A percentile compares a stretch with the other conserved stretches of the same genome.
Evolutionary conservation across 2,113 vertebrate species (phyloP).

Genomic region (Prolemur simus): DNA sequence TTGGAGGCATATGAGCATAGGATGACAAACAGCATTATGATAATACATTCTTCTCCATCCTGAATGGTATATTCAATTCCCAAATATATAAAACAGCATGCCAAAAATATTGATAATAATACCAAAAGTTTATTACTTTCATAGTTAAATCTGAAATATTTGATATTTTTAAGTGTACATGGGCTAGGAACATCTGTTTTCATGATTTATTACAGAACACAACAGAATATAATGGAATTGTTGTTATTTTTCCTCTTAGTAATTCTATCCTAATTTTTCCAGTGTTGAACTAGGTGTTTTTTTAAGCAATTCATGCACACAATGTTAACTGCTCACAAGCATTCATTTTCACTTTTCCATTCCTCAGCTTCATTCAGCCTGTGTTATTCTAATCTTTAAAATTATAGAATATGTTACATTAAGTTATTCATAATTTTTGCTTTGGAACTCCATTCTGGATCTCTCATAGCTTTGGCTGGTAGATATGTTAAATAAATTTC

Average conservation of each 20-base stretch:
- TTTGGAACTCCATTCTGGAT: neutral
- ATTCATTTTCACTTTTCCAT: neutral
- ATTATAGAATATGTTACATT: neutral
- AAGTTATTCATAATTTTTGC: neutral
- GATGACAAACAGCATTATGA: conserved; percentile 11
- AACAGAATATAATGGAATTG: conserved; percentile 11
- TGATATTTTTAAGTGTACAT: neutral
- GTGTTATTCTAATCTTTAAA: neutral
- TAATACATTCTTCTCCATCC: neutral
- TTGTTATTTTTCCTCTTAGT: neutral
- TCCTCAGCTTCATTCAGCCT: neutral
- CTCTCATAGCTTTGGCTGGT: neutral
- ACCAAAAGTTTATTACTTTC: conserved; percentile 44
- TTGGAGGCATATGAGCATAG: conserved; percentile 9
- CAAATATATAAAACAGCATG: neutral
- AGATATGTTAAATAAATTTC: neutral
- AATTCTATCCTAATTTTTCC: neutral
- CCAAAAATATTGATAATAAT: conserved; percentile 43
- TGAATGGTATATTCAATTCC: neutral
- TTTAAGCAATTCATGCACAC: neutral
- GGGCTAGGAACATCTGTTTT: neutral
- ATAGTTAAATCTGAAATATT: conserved; percentile 55
- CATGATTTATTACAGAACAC: neutral
- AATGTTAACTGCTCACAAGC: neutral
- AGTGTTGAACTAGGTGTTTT: neutral